These are phyloP conservation scores for Drosophila cracens DNA, from an alignment of 2,888 invertebrate genomes.

Conservation along the genomic window DNA sequence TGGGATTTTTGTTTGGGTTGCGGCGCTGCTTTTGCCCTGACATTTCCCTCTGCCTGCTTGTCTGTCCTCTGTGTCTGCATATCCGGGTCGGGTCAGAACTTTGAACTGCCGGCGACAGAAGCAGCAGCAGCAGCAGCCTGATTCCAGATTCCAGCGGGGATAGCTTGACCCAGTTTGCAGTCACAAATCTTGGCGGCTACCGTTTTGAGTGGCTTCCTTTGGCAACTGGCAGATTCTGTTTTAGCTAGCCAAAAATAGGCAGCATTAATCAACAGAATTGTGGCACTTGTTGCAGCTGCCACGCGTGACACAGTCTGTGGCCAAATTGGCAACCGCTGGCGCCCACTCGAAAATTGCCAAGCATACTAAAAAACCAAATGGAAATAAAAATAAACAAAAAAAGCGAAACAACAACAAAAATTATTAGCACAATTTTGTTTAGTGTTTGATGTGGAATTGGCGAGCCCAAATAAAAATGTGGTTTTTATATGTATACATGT, in stretches of 20 bases:
- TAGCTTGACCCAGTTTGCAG: slow-evolving; percentile 48
- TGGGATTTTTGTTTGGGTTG: slow-evolving; percentile 6
- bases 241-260: slow-evolving; percentile 44
- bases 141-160: slow-evolving; percentile 43
- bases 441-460: slow-evolving; percentile 25
- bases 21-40: slow-evolving; percentile 12
- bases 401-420: slow-evolving; percentile 28
- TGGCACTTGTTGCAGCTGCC: slow-evolving; percentile 66
- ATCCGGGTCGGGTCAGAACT: slow-evolving; percentile 60
- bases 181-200: slow-evolving; percentile 35
- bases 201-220: slow-evolving; percentile 25
- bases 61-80: slow-evolving; percentile 14
- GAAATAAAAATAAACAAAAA: slow-evolving; percentile 5
- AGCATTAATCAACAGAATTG: slow-evolving; percentile 58
- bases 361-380: neutral
- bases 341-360: slow-evolving; percentile 33
- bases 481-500: neutral
- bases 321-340: slow-evolving; percentile 57
- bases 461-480: slow-evolving; percentile 1
- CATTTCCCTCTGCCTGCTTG: slow-evolving; percentile 38
- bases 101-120: slow-evolving; percentile 49
- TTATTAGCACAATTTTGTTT: slow-evolving; percentile 53
- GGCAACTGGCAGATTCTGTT: neutral
- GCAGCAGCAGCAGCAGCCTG: slow-evolving; percentile 1
- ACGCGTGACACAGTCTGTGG: slow-evolving; percentile 48